Percentiles rank a stretch among this genome's conserved stretches.
These are phyloP conservation scores for Theocolax elegans DNA, from an alignment of 1,140 invertebrate species.

Conservation along the genomic window DNA sequence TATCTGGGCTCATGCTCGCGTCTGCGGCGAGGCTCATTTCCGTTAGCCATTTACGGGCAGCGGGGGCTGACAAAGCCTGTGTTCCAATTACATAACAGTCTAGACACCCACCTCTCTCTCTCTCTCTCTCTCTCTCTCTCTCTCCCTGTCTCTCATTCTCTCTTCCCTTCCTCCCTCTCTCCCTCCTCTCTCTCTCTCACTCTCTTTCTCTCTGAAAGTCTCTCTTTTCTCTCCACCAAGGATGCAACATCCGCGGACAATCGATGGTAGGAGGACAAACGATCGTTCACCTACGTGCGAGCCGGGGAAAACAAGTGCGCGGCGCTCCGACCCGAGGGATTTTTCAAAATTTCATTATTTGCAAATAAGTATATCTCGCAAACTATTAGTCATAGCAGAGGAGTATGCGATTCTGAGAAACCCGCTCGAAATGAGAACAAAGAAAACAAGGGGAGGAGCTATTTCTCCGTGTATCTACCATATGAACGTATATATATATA, in stretches of 20 bases:
- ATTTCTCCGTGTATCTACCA: neutral
- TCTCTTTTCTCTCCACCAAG: constrained; percentile 17
- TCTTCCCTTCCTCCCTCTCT: neutral
- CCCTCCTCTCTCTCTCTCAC: constrained; percentile 6
- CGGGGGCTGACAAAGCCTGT: constrained; percentile 42
- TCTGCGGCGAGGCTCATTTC: constrained; percentile 38
- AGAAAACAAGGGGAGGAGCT: constrained; percentile 23
- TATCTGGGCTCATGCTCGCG: no score
- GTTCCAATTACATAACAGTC: constrained; percentile 45
- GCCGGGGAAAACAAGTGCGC: constrained; percentile 31
- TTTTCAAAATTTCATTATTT: constrained; percentile 43
- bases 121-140: constrained; percentile 2
- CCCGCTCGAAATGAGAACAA: constrained; percentile 25
- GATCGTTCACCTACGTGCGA: constrained; percentile 41
- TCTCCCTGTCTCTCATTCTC: no score
- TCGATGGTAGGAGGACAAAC: constrained; percentile 43
- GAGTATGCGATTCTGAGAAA: constrained; percentile 16
- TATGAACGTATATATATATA: no score
- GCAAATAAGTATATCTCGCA: constrained; percentile 40
- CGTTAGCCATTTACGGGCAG: constrained; percentile 42
- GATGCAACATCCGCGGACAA: constrained; percentile 41
- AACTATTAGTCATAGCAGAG: constrained; percentile 40
- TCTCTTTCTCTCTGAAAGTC: neutral
- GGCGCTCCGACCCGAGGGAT: neutral
- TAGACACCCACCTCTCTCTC: constrained; percentile 41